These are phyloP conservation scores for Drosophila watanabei DNA, from an alignment of 1,140 invertebrate species.

Conservation along the genomic window DNA sequence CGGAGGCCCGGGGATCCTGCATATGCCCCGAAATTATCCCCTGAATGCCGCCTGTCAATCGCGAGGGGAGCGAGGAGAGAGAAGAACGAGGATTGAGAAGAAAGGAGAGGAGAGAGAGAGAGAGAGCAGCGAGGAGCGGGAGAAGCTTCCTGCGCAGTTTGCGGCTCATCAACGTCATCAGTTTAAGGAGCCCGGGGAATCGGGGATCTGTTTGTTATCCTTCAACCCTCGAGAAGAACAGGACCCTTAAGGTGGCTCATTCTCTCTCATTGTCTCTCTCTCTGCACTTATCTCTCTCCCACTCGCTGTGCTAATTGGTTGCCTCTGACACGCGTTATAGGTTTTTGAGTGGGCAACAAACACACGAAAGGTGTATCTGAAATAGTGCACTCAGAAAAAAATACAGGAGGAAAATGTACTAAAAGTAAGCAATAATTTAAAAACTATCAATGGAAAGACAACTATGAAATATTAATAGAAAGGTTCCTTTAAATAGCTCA, in stretches of 20 bases:
- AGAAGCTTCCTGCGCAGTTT: constrained; percentile 77
- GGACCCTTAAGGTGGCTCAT: constrained; percentile 57
- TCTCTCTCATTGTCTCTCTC: constrained; percentile 1
- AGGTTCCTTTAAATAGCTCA: not conserved
- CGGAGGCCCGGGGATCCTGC: constrained; percentile 40
- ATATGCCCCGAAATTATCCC: constrained; percentile 76
- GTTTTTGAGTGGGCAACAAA: constrained; percentile 45
- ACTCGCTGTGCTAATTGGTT: constrained; percentile 62
- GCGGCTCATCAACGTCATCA: constrained; percentile 76
- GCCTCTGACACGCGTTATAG: constrained; percentile 75
- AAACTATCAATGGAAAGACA: not conserved
- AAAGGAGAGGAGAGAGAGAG: not conserved
- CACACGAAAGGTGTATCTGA: constrained; percentile 51
- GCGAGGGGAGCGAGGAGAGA: constrained; percentile 14
- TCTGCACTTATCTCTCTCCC: constrained; percentile 30
- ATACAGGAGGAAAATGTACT: fast-evolving
- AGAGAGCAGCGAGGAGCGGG: constrained; percentile 9
- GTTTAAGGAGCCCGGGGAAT: constrained; percentile 5
- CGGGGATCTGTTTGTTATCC: constrained; percentile 25
- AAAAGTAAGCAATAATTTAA: not conserved
- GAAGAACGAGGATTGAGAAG: not conserved
- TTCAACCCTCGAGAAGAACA: constrained; percentile 52
- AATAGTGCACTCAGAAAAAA: constrained; percentile 2
- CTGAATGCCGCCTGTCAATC: constrained; percentile 76
- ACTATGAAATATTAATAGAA: not conserved